Base-by-base conservation (phyloP, 2,113 vertebrate genomes). In the Amblyopsis rosae region DNA sequence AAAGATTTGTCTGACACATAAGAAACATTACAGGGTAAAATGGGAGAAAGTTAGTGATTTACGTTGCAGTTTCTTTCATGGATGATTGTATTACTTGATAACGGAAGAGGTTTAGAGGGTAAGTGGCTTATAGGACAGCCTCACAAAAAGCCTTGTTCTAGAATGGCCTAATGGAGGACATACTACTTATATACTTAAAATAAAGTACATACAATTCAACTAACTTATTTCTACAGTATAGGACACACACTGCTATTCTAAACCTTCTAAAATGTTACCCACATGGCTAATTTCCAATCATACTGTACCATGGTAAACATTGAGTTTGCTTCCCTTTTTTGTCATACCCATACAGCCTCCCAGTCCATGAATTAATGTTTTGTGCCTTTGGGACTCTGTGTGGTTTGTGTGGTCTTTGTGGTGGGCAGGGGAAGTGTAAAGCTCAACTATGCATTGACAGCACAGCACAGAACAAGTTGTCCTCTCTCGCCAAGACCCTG, bases 11-110 rank as follows among this genome's bases (percentile, higher is more conserved):
- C 26, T 48, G 0, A 46, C 50, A 19, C 2, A 9, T 61, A 69
- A 71, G 73, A 67, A 76, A 64, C 71, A 16, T 47, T 50, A n/a
- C 12, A 61, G 67, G 8, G 56, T 62, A 65, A 67, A 73, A 77
- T 17, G 62, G 78, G 49, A 69, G 59, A 62, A 68, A 56, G 1
- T 12, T 26, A 55, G 51, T 71, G 76, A 81, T 84, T 86, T 73
- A 78, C 64, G 73, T 16, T n/a, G 17, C 6, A 0, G 3, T 70
- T 67, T 74, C 53, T 73, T 73, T 59, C 7, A 9, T 50, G n/a
- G 51, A 59, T 73, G 62, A 71, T 69, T 12, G 50, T 68, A 46
- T 75, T 72, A 53, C 71, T 49, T 51, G 72, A 48, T 16, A 57
- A 56, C 32, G 57, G 11, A 58, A 48, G 45, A 12, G 56, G 41